Evolutionary conservation across 2,113 vertebrate species (phyloP).

Genomic region (Siniperca chuatsi): DNA sequence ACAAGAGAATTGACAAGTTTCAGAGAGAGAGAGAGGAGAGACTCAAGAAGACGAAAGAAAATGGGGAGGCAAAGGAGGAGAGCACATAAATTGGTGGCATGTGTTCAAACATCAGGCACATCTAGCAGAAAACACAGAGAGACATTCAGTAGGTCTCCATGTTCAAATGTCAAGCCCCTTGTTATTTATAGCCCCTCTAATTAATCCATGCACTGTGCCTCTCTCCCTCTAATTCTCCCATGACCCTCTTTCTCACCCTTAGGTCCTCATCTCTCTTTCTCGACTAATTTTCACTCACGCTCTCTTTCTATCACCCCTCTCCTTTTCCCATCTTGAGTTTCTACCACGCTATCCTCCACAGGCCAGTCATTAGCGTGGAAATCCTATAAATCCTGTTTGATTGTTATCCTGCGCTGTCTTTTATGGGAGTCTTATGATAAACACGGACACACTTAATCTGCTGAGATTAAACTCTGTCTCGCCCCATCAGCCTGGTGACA

Average conservation of each 20-base stretch:
- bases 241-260: conserved; percentile 68
- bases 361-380: conserved; percentile 56
- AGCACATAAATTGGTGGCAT: conserved; percentile 64
- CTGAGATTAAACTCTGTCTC: conserved; percentile 75
- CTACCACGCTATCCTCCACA: conserved; percentile 37
- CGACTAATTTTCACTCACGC: conserved; percentile 30
- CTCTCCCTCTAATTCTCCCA: conserved; percentile 58
- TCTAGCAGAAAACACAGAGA: conserved; percentile 69
- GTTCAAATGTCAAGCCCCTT: conserved; percentile 81
- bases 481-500: conserved; percentile 66
- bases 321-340: conserved; percentile 24
- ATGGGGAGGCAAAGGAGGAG: conserved; percentile 1
- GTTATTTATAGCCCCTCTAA: conserved; percentile 84
- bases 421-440: conserved; percentile 65
- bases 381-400: conserved; percentile 62
- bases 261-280: conserved; percentile 18
- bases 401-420: conserved; percentile 61
- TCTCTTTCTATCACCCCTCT: conserved; percentile 9
- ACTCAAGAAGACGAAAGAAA: conserved; percentile 26
- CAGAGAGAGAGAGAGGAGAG: conserved; percentile 17
- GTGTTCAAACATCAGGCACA: conserved; percentile 74
- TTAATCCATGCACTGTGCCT: conserved; percentile 76
- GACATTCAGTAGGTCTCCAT: conserved; percentile 70
- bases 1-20: conserved; percentile 48
- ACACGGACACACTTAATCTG: conserved; percentile 76